These are phyloP conservation scores for Tolypeutes matacus DNA, from an alignment of 2,797 vertebrate genomes.

Conservation along the genomic window DNA sequence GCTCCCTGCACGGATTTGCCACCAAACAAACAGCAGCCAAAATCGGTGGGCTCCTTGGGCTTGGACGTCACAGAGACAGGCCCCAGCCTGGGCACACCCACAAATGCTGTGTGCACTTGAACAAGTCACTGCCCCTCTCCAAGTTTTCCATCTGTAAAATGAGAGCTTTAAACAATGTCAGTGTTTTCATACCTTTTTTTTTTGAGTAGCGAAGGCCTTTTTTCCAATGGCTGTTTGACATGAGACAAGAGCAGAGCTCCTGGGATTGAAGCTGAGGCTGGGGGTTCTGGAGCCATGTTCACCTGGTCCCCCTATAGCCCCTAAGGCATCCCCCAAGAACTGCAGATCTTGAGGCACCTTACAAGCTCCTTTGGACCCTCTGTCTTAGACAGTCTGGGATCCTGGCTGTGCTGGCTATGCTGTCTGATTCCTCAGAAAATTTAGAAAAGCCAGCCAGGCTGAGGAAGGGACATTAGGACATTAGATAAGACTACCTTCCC, in stretches of 20 bases:
- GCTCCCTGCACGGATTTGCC: not conserved
- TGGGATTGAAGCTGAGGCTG: not conserved
- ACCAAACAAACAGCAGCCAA: not conserved
- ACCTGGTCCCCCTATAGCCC: not conserved
- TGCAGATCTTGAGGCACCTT: not conserved
- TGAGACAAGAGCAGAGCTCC: not conserved
- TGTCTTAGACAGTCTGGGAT: not conserved
- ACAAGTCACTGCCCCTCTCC: not conserved
- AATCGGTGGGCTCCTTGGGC: not conserved
- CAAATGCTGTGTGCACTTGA: not conserved
- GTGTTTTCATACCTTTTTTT: not conserved
- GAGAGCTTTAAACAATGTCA: not conserved
- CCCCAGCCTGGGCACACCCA: not conserved
- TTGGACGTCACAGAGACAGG: not conserved
- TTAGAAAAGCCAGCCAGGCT: not conserved
- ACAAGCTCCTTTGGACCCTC: not conserved
- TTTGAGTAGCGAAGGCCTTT: not conserved
- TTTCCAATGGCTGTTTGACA: conserved; percentile 1
- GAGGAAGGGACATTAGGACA: not conserved
- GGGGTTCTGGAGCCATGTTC: not conserved
- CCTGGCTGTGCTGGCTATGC: not conserved
- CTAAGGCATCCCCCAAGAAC: not conserved
- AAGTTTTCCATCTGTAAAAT: conserved; percentile 1
- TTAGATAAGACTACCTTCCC: not conserved
- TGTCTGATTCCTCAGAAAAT: not conserved